Conservation (phyloP, 2,888 invertebrate genomes). For the Morpho deidamia region DNA sequence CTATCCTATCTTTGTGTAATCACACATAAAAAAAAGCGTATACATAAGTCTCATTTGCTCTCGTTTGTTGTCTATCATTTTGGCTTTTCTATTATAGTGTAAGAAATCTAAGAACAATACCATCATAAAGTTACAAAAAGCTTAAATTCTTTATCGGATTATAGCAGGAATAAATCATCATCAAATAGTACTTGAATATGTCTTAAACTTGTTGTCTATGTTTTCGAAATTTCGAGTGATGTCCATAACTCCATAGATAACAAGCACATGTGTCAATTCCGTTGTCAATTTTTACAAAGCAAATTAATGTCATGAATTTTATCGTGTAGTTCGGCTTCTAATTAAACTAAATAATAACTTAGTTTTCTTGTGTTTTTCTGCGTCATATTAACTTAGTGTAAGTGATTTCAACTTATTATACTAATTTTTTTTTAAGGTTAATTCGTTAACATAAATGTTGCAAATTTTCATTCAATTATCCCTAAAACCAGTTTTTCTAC, state of each 20-base stretch:
- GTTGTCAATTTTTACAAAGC: conserved; percentile 31
- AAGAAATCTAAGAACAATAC: too few species aligned
- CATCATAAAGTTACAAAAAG: too few species aligned
- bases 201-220: background rate
- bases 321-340: conserved; percentile 1
- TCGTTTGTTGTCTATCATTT: too few species aligned
- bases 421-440: background rate
- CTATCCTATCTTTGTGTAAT: too few species aligned
- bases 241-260: background rate
- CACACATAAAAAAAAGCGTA: too few species aligned
- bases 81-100: too few species aligned
- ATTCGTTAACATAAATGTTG: background rate
- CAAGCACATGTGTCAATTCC: conserved; percentile 10
- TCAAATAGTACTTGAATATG: too few species aligned
- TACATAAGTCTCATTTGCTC: too few species aligned
- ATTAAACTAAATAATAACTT: background rate
- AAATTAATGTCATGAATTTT: conserved; percentile 49
- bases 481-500: conserved; percentile 24
- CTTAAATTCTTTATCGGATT: too few species aligned
- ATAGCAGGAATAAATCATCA: too few species aligned
- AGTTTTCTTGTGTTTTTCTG: conserved; percentile 2
- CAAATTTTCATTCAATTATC: conserved; percentile 18
- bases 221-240: background rate
- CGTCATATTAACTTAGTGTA: conserved; percentile 13
- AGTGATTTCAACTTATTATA: conserved; percentile 5